Percentiles rank a stretch among this genome's conserved stretches.
These are phyloP conservation scores for Phyllopteryx taeniolatus DNA, from an alignment of 2,113 vertebrate species.

Conservation along the genomic window DNA sequence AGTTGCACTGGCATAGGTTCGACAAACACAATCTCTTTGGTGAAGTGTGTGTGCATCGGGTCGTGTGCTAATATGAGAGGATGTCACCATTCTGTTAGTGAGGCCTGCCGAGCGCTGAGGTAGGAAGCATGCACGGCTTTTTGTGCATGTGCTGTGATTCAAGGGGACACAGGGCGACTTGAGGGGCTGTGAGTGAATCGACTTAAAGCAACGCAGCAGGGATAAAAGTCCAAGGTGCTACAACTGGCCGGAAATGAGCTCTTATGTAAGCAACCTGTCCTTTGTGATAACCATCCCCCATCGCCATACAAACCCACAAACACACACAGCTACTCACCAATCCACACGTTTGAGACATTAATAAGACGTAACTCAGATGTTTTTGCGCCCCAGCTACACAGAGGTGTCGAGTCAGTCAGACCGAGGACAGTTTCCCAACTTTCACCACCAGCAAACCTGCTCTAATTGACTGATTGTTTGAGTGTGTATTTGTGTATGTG, in stretches of 20 bases:
- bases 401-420: constrained; percentile 14
- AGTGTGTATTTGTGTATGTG: not conserved
- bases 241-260: constrained; percentile 39
- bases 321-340: constrained; percentile 6
- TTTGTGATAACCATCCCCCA: constrained; percentile 17
- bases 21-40: constrained; percentile 23
- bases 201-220: constrained; percentile 9
- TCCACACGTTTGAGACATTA: constrained; percentile 37
- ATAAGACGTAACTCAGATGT: constrained; percentile 55
- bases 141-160: constrained; percentile 26
- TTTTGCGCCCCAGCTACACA: constrained; percentile 11
- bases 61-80: constrained; percentile 41
- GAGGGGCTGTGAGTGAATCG: constrained; percentile 6
- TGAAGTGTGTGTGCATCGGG: constrained; percentile 28
- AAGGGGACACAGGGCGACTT: constrained; percentile 30
- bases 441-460: constrained; percentile 22
- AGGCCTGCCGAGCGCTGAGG: constrained; percentile 7
- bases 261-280: constrained; percentile 46
- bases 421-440: constrained; percentile 20
- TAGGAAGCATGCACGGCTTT: constrained; percentile 12
- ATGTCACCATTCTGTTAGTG: constrained; percentile 40
- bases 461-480: not conserved
- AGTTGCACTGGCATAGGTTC: constrained; percentile 19
- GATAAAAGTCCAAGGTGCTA: constrained; percentile 26
- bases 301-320: constrained; percentile 4